Conservation (phyloP, 2,113 vertebrate species). For the Phyllopteryx taeniolatus region DNA sequence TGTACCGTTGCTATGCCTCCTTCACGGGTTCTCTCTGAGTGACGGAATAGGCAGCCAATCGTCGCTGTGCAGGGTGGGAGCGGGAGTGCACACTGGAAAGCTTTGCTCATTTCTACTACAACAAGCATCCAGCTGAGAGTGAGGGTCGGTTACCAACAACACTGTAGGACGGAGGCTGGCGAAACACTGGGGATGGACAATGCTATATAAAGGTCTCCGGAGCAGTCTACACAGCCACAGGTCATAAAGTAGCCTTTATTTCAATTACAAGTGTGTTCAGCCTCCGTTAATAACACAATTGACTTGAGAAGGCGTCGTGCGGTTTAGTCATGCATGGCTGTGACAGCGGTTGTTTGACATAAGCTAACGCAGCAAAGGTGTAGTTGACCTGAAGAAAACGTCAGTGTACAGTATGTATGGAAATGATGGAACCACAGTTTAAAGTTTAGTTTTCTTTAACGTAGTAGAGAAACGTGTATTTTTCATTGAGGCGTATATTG, state of each 20-base stretch:
- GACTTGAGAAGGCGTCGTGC: not conserved
- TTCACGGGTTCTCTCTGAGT: conserved; percentile 30
- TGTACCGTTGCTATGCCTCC: conserved; percentile 71
- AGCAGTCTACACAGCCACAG: conserved; percentile 55
- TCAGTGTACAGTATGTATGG: not conserved
- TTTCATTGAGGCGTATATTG: not conserved
- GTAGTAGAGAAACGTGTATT: not conserved
- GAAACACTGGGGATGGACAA: conserved; percentile 40
- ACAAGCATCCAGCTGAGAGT: conserved; percentile 38
- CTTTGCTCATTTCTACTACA: conserved; percentile 63
- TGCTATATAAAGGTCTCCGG: conserved; percentile 38
- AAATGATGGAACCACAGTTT: not conserved
- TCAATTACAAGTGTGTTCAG: not conserved
- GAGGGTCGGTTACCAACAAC: not conserved
- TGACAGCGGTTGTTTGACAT: conserved; percentile 52
- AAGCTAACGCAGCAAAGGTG: conserved; percentile 34
- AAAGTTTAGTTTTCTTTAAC: not conserved
- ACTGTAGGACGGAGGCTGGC: conserved; percentile 10
- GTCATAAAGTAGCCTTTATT: conserved; percentile 37
- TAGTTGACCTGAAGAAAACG: not conserved
- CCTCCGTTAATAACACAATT: not conserved
- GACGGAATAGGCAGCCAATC: conserved; percentile 50
- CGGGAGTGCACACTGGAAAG: conserved; percentile 35
- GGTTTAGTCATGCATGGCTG: conserved; percentile 23
- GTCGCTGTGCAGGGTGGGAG: conserved; percentile 40